These are phyloP conservation scores for Hirundo rustica DNA, from an alignment of 2,797 vertebrate genomes.

Conservation along the genomic window DNA sequence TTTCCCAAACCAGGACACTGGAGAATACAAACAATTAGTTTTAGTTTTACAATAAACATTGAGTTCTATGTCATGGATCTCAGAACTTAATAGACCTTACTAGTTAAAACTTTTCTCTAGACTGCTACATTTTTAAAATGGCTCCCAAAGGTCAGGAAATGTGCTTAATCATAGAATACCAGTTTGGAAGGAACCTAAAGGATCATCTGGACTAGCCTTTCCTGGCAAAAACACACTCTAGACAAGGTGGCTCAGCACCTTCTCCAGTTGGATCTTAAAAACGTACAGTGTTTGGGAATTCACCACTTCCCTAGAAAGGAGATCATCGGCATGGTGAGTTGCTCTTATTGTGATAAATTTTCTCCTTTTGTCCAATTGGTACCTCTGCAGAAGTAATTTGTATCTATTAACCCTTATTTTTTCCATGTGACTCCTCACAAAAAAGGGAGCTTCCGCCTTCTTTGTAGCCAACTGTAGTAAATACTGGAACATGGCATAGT, in stretches of 20 bases:
- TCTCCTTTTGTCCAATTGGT: background rate
- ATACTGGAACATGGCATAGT: background rate
- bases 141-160: background rate
- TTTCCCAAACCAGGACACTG: too few relatives aligned
- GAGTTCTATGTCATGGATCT: background rate
- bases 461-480: background rate
- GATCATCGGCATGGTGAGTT: background rate
- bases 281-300: background rate
- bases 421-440: background rate
- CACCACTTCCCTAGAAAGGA: background rate
- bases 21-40: background rate
- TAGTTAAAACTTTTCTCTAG: background rate
- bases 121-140: background rate
- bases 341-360: background rate
- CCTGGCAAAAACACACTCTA: background rate
- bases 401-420: background rate
- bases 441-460: background rate
- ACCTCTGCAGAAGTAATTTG: background rate
- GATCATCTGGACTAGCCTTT: background rate
- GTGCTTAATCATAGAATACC: background rate
- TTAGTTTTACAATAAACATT: background rate
- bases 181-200: background rate
- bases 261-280: background rate
- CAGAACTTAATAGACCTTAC: background rate
- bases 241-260: background rate